Conservation (phyloP, 1,140 invertebrate genomes). For the Heterodera schachtii region DNA sequence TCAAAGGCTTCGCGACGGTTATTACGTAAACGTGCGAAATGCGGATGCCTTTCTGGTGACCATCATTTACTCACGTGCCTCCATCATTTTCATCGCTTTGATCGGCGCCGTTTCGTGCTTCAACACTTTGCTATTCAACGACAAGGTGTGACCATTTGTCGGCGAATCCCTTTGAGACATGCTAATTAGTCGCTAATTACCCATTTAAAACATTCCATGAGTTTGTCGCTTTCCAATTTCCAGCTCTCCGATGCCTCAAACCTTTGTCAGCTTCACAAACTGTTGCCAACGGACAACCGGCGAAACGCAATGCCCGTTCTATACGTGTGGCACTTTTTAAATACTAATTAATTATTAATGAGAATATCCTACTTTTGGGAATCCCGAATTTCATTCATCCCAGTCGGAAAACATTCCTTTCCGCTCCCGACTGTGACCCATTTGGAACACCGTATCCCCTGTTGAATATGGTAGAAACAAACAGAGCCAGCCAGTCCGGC, state of each 20-base stretch:
- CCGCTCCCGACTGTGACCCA: too few relatives aligned
- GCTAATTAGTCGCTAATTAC: too few relatives aligned
- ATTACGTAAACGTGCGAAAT: slow-evolving; percentile 33
- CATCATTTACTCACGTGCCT: slow-evolving; percentile 33
- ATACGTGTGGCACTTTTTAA: slow-evolving; percentile 13
- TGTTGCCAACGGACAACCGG: not conserved
- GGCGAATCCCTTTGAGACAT: too few relatives aligned
- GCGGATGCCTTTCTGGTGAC: slow-evolving; percentile 38
- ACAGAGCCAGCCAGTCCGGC: too few relatives aligned
- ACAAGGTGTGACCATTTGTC: slow-evolving; percentile 10
- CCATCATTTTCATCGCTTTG: slow-evolving; percentile 27
- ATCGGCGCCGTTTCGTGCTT: slow-evolving; percentile 28
- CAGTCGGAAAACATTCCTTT: too few relatives aligned
- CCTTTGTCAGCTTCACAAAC: slow-evolving; percentile 14
- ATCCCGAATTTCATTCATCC: too few relatives aligned
- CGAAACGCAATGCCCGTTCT: slow-evolving; percentile 26
- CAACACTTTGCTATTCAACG: slow-evolving; percentile 31
- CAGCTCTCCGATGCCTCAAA: slow-evolving; percentile 1
- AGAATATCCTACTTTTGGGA: too few relatives aligned
- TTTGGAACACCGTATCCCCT: too few relatives aligned
- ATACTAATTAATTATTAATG: too few relatives aligned
- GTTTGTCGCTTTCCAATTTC: not conserved
- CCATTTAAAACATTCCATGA: too few relatives aligned
- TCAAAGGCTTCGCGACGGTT: not conserved
- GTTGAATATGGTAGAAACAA: too few relatives aligned